Evolutionary conservation across 2,888 invertebrate genomes (phyloP), one percentile per base, ranked within the genome.

Genomic region (Iphiclides podalirius): DNA sequence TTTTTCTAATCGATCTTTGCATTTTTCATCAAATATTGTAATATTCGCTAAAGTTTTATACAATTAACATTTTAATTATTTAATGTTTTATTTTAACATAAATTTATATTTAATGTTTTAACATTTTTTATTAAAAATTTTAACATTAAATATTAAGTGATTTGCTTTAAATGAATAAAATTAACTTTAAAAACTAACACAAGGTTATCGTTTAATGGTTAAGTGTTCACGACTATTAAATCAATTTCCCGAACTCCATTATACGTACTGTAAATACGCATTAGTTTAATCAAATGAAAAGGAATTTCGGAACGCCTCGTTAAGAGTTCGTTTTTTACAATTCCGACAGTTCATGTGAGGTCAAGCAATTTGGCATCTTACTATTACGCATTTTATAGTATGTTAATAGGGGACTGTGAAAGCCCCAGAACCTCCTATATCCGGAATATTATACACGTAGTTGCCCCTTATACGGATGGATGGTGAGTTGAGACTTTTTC

Each of bases 331-430:
- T 59, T 57, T 52, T 48, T 54, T 58, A 59, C 52, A 58, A 59
- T 53, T 54, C 42, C 36, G 42, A 47, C 20, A 56, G 62, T 63
- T 58, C 43, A 44, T 28, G 28, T 1, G 61, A 14, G 61, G 54
- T 60, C 61, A 59, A 63, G 60, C 48, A 55, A 60, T 60, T 58
- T 58, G 57, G 57, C 59, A 54, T 58, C 59, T 36, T 39, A 56
- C 54, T 52, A 61, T 59, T 60, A 58, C 55, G 52, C 47, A 54
- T 9, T 44, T 44, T 35, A 49, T 38, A 44, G 14, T 12, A 47
- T 35, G 39, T 39, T 49, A 49, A 44, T 49, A 31, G 31, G 38
- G 38, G 15, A 33, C 49, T 44, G 52, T 55, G 47, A 53, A 38
- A 42, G 47, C 14, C 14, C 9, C 34, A 39, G 34, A 16, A 26